These are phyloP conservation scores for Geococcyx californianus DNA, from an alignment of 2,113 vertebrate genomes.

Conservation along the genomic window DNA sequence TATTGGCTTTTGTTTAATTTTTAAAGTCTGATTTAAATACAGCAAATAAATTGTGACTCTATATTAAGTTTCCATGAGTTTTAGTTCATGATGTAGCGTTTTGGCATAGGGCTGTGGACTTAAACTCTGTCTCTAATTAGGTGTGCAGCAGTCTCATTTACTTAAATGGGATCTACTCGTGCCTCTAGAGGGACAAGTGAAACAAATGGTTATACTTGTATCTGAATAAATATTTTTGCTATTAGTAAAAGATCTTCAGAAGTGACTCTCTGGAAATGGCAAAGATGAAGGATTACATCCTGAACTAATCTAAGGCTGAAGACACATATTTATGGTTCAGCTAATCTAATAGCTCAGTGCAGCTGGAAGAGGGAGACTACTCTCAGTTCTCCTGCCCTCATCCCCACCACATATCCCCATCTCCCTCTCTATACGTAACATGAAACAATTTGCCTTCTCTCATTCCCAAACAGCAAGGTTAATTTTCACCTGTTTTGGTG, in stretches of 20 bases:
- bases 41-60: not conserved
- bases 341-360: not conserved
- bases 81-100: not conserved
- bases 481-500: not conserved
- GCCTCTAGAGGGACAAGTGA: not conserved
- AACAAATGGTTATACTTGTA: not conserved
- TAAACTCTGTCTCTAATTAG: slow-evolving; percentile 31
- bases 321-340: not conserved
- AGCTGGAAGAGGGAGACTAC: not conserved
- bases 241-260: not conserved
- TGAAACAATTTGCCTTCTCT: not conserved
- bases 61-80: not conserved
- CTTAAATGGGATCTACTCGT: not conserved
- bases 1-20: slow-evolving; percentile 11
- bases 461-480: not conserved
- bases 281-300: not conserved
- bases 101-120: not conserved
- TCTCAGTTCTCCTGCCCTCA: not conserved
- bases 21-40: slow-evolving; percentile 20
- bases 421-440: not conserved
- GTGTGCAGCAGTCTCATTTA: not conserved
- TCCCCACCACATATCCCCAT: not conserved
- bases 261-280: not conserved
- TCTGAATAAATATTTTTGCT: slow-evolving; percentile 35
- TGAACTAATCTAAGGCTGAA: not conserved